Evolutionary conservation across 2,888 invertebrate species (phyloP).

Genomic region (Eubasilissa splendida): DNA sequence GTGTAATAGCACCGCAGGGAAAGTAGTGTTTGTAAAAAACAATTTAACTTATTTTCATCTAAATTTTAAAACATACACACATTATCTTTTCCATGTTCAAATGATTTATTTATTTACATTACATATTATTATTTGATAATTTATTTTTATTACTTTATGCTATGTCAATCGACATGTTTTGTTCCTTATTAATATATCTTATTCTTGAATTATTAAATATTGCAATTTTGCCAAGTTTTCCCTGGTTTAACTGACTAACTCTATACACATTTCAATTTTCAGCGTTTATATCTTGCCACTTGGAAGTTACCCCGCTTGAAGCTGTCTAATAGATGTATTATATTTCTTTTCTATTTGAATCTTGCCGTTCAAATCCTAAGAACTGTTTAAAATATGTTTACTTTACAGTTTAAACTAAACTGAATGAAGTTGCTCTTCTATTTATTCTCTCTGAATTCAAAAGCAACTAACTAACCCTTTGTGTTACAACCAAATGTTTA

Average conservation of each 20-base stretch:
- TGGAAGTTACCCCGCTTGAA: constrained; percentile 24
- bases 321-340: constrained; percentile 21
- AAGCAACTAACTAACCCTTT: constrained; percentile 44
- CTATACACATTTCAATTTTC: not conserved
- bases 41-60: constrained; percentile 6
- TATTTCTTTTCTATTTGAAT: constrained; percentile 10
- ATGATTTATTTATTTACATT: constrained; percentile 31
- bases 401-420: not conserved
- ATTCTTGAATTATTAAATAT: constrained; percentile 12
- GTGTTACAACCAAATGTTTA: constrained; percentile 52
- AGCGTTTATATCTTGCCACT: constrained; percentile 25
- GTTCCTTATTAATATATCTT: constrained; percentile 17
- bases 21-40: constrained; percentile 23
- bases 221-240: not conserved
- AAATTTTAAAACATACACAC: not conserved
- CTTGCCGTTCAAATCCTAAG: constrained; percentile 33
- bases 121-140: constrained; percentile 1
- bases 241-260: too few relatives aligned
- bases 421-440: constrained; percentile 3
- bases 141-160: not conserved
- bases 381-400: constrained; percentile 19
- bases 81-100: constrained; percentile 26
- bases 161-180: constrained; percentile 3
- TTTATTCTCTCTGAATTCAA: constrained; percentile 43
- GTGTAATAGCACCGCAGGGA: constrained; percentile 33